Evolutionary conservation across 2,113 vertebrate genomes (phyloP).

Genomic region (Rhagologus leucostigma): DNA sequence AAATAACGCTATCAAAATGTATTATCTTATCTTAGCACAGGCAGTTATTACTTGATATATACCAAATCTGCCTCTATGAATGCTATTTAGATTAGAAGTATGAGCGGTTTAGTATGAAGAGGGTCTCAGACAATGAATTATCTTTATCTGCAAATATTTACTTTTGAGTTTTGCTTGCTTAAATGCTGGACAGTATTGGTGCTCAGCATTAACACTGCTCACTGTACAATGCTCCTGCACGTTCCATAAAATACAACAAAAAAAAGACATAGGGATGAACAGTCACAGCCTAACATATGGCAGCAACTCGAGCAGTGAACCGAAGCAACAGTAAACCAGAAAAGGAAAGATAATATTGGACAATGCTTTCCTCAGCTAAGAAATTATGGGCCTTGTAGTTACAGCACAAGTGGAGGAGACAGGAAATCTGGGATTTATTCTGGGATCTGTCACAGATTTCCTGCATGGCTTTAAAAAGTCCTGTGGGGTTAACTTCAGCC

Average conservation of each 20-base stretch:
- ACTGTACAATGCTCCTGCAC: neutral
- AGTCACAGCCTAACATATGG: neutral
- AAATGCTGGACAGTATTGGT: neutral
- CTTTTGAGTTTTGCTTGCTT: neutral
- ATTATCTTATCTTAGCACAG: neutral
- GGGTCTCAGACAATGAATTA: neutral
- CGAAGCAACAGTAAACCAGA: neutral
- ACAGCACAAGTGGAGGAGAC: constrained; percentile 1
- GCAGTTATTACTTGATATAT: neutral
- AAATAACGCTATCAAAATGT: neutral
- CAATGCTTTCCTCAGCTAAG: neutral
- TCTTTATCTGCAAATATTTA: neutral
- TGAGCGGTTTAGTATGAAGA: neutral
- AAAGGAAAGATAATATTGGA: neutral
- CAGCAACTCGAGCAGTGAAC: neutral
- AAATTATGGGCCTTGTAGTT: neutral
- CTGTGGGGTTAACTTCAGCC: constrained; percentile 18
- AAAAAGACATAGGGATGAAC: neutral
- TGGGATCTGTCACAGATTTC: constrained; percentile 57
- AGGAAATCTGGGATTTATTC: constrained; percentile 65
- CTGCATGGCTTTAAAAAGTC: constrained; percentile 42
- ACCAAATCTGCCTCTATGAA: neutral
- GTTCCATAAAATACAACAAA: neutral
- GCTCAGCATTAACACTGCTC: neutral
- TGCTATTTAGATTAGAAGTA: neutral